A percentile compares a stretch with the other conserved stretches of the same genome.
phyloP scores from a whole-genome alignment of 2,113 vertebrate genomes.

The Monarcha castaneiventris region DNA sequence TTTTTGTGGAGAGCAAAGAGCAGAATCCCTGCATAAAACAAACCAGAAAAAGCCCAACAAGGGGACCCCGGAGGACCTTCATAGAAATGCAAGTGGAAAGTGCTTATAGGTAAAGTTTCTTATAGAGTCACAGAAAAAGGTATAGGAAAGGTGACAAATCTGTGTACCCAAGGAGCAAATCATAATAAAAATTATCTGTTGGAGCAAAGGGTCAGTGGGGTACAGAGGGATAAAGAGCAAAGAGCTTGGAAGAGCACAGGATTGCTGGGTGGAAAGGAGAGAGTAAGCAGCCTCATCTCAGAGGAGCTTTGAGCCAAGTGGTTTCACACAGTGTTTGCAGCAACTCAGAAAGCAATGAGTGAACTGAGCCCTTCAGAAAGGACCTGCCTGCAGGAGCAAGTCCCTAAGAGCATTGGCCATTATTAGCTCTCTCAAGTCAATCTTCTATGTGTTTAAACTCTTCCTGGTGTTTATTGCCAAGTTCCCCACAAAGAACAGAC shows the following conservation, averaged over 20 bases:
- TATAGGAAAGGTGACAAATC: not conserved
- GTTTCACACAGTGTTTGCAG: not conserved
- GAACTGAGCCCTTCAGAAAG: not conserved
- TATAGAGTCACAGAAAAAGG: not conserved
- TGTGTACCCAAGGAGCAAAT: not conserved
- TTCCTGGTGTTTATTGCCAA: not conserved
- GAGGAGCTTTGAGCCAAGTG: not conserved
- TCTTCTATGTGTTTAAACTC: not conserved
- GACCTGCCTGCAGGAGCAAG: not conserved
- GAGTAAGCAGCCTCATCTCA: not conserved
- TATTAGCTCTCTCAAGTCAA: not conserved
- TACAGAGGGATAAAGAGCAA: not conserved
- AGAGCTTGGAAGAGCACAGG: not conserved
- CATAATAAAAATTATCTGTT: not conserved
- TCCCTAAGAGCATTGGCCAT: accelerated
- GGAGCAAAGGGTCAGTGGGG: not conserved
- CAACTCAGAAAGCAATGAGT: not conserved
- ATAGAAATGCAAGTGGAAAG: not conserved
- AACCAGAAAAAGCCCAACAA: not conserved
- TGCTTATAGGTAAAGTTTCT: not conserved
- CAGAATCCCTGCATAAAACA: not conserved
- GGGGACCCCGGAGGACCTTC: not conserved
- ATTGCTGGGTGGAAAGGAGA: not conserved
- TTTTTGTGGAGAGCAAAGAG: not conserved
- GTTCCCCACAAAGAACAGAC: not conserved